These are phyloP conservation scores for Porites australiensis DNA, from an alignment of 64 coral and sea anemone species.

Conservation along the genomic window DNA sequence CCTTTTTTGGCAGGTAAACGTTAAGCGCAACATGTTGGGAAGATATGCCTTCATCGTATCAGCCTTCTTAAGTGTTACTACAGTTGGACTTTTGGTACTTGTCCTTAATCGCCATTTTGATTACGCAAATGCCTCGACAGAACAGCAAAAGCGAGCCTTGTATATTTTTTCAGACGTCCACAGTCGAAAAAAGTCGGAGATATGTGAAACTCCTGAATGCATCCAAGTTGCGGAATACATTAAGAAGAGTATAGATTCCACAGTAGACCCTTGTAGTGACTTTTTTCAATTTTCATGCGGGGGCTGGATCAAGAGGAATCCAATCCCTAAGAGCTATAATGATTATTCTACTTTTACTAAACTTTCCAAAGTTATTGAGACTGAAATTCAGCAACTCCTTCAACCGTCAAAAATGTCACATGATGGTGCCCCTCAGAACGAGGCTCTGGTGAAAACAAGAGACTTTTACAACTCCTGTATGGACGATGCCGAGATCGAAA, in stretches of 20 bases:
- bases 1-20: background rate
- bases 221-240: constrained; percentile 62
- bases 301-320: constrained; percentile 80
- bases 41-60: constrained; percentile 44
- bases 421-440: constrained; percentile 62
- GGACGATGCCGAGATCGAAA: constrained; percentile 81
- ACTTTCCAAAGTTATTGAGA: constrained; percentile 83
- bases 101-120: constrained; percentile 25
- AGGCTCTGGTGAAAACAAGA: constrained; percentile 85
- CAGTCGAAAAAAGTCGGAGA: background rate
- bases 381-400: constrained; percentile 60
- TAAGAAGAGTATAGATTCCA: constrained; percentile 57
- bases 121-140: background rate
- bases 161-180: constrained; percentile 49
- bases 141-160: constrained; percentile 1
- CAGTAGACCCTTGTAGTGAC: constrained; percentile 75
- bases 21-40: constrained; percentile 22
- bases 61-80: constrained; percentile 38
- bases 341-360: constrained; percentile 94
- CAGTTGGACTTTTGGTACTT: constrained; percentile 37
- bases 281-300: constrained; percentile 88
- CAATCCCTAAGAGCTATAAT: constrained; percentile 94
- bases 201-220: constrained; percentile 73
- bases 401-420: constrained; percentile 33
- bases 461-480: constrained; percentile 86